Evolutionary conservation across 92 coral and sea anemone species (phyloP).

Genomic region (Phenganax stokvisi): DNA sequence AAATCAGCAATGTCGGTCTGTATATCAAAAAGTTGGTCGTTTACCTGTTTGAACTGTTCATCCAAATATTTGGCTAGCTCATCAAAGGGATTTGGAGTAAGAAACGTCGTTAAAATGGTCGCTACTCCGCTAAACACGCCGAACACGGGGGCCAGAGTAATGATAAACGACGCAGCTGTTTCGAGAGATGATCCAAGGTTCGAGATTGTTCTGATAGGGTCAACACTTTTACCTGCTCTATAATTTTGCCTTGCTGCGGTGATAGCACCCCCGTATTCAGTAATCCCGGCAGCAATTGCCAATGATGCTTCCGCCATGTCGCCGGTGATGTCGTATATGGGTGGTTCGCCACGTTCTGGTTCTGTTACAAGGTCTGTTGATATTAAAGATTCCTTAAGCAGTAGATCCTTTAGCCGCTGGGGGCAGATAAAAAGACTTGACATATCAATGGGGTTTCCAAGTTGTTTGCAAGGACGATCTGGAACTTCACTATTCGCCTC

Average conservation of each 20-base stretch:
- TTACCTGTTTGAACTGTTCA: conserved; percentile 33
- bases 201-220: neutral
- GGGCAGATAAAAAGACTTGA: conserved; percentile 34
- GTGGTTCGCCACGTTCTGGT: conserved; percentile 29
- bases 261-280: neutral
- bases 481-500: neutral
- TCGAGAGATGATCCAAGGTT: neutral
- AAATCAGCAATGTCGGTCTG: conserved; percentile 34
- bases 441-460: neutral
- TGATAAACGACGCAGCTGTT: conserved; percentile 22
- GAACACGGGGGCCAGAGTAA: conserved; percentile 28
- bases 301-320: conserved; percentile 34
- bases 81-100: conserved; percentile 48
- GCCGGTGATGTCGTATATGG: conserved; percentile 35
- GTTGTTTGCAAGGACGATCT: conserved; percentile 28
- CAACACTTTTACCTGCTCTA: neutral
- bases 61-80: conserved; percentile 40
- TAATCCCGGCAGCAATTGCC: conserved; percentile 37
- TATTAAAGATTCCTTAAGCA: neutral
- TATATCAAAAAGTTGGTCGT: conserved; percentile 33
- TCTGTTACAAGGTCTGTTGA: neutral
- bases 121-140: conserved; percentile 39
- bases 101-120: conserved; percentile 38
- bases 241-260: neutral
- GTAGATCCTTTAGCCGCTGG: conserved; percentile 29